Evolutionary conservation across 2,888 invertebrate species (phyloP).

Genomic region (Andrena dorsata): DNA sequence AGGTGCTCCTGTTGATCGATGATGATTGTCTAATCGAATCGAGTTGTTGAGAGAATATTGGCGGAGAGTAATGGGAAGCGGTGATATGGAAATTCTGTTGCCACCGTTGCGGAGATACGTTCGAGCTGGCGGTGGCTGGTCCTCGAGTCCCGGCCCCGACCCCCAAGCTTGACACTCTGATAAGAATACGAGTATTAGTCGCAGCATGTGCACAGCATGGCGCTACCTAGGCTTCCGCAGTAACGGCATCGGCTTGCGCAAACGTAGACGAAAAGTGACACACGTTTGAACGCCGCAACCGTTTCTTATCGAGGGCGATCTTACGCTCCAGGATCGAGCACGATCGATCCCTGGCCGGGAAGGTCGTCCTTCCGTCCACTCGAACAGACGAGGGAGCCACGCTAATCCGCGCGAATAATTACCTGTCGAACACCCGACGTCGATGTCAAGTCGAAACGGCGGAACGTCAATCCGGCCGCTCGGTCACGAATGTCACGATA

Average conservation of each 20-base stretch:
- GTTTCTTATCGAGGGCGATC: slow-evolving; percentile 12
- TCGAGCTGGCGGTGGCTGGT: background rate
- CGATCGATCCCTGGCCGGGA: slow-evolving; percentile 6
- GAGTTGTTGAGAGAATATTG: too few relatives aligned
- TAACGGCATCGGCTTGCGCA: slow-evolving; percentile 62
- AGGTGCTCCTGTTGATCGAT: too few relatives aligned
- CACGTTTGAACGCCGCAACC: slow-evolving; percentile 7
- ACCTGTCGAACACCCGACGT: background rate
- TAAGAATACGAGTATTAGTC: slow-evolving; percentile 65
- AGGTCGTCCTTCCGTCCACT: slow-evolving; percentile 6
- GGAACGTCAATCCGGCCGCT: background rate
- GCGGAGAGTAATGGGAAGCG: too few relatives aligned
- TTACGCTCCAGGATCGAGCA: background rate
- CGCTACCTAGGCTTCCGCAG: slow-evolving; percentile 72
- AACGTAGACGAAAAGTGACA: slow-evolving; percentile 22
- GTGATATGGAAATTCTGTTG: background rate
- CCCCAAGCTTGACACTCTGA: slow-evolving; percentile 56
- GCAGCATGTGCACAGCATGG: slow-evolving; percentile 82
- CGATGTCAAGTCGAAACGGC: background rate
- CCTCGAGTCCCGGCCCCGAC: slow-evolving; percentile 62
- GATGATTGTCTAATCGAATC: too few relatives aligned
- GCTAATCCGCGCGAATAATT: slow-evolving; percentile 8
- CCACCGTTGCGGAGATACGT: too few relatives aligned
- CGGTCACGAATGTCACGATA: slow-evolving; percentile 19
- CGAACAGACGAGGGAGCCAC: slow-evolving; percentile 12